Percentiles rank a stretch among this genome's conserved stretches.
Conservation (phyloP, 1,140 invertebrate genomes). For the Meloidogyne hapla region DNA sequence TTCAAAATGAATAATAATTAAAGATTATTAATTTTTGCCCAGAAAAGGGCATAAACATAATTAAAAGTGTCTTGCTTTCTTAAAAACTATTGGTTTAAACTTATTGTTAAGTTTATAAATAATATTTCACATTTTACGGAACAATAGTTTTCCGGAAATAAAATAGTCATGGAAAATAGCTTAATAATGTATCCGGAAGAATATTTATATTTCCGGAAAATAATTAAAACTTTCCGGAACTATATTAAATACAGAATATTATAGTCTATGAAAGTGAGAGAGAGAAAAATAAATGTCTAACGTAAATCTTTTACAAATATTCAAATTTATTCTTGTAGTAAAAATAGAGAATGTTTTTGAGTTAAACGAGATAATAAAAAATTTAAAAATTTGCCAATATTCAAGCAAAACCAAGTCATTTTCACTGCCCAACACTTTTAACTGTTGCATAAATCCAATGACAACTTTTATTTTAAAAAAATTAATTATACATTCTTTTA, state of each 20-base stretch:
- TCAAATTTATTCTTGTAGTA: not conserved
- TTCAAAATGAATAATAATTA: not conserved
- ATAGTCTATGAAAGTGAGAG: too few species aligned
- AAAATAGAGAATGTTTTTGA: conserved; percentile 13
- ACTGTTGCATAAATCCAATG: conserved; percentile 46
- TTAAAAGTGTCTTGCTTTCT: too few species aligned
- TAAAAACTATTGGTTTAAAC: too few species aligned
- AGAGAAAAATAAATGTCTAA: too few species aligned
- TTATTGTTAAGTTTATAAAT: too few species aligned
- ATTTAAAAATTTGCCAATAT: not conserved
- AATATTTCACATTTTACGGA: too few species aligned
- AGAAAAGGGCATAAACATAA: too few species aligned
- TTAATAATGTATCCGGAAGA: not conserved
- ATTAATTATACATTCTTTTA: not conserved
- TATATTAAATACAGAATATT: too few species aligned
- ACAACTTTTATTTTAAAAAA: conserved; percentile 18
- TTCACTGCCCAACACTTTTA: conserved; percentile 26
- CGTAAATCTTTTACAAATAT: not conserved
- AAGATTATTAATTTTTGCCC: not conserved
- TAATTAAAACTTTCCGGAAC: not conserved
- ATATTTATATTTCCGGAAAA: not conserved
- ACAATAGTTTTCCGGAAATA: not conserved
- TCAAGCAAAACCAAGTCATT: too few species aligned
- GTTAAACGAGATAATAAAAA: not conserved
- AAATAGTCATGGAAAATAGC: not conserved